Evolutionary conservation across 2,888 invertebrate genomes (phyloP).

Genomic region (Hypomecis atomaria): DNA sequence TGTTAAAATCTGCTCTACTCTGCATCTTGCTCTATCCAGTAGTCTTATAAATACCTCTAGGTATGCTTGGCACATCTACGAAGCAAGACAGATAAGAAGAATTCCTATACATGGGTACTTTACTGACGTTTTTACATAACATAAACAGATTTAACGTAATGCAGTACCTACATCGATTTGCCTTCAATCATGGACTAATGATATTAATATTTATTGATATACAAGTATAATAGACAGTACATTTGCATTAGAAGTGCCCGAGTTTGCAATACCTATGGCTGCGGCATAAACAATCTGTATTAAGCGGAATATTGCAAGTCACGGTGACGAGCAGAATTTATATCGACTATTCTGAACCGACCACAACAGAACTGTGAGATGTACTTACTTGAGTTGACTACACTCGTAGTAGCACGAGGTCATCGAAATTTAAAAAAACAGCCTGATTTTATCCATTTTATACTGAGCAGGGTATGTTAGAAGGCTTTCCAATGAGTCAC

Average conservation of each 20-base stretch:
- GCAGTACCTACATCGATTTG: background rate
- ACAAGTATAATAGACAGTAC: background rate
- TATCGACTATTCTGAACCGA: slow-evolving; percentile 5
- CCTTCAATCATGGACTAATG: background rate
- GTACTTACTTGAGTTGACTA: background rate
- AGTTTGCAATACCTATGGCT: background rate
- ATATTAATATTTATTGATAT: too few relatives aligned
- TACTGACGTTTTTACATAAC: too few relatives aligned
- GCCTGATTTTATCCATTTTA: background rate
- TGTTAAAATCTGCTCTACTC: too few relatives aligned
- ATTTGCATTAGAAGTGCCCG: slow-evolving; percentile 3
- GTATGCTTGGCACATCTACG: too few relatives aligned
- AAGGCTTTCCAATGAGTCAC: slow-evolving; percentile 6
- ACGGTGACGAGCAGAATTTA: slow-evolving; percentile 18
- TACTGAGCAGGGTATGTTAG: background rate
- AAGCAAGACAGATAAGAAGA: too few relatives aligned
- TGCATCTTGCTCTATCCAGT: too few relatives aligned
- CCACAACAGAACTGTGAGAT: background rate
- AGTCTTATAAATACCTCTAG: too few relatives aligned
- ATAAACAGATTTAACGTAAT: too few relatives aligned
- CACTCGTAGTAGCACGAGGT: background rate
- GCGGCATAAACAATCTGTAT: slow-evolving; percentile 2
- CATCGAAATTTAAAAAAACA: slow-evolving; percentile 6
- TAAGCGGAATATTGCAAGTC: slow-evolving; percentile 21
- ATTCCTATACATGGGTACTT: too few relatives aligned